Evolutionary conservation across 2,113 vertebrate species (phyloP), one percentile per base, ranked within the genome.

Genomic region (Arenaria interpres): DNA sequence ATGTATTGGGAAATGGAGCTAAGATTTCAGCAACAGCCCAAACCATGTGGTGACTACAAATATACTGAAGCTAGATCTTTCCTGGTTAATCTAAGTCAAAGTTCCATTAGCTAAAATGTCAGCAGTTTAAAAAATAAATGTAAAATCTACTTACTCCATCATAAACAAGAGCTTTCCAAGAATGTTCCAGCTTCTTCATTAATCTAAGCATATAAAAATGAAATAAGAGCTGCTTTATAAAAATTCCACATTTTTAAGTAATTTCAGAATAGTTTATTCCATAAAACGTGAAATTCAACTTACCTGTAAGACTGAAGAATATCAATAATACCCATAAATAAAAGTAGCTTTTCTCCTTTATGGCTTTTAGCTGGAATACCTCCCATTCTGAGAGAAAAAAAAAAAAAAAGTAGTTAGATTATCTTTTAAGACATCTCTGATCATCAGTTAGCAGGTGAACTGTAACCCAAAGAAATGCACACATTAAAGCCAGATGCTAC

Each of bases 151-250:
- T 98, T 98, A 99, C 99, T 37, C 99, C 99, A 95, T 99, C 99
- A 91, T 99, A 99, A 96, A 99, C 99, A 78, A 99, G 98, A 56
- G 99, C 99, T 97, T 99, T 99, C 99, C 99, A 99, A 28, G 99
- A 99, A 98, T 99, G 99, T 83, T 99, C 99, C 98, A 99, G 94
- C 95, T 99, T 99, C 97, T 99, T 99, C 94, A 99, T 99, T 97
- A 99, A 98, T 93, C 99, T 99, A 97, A 63, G 87, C 23, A 86
- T 23, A 79, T 2, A 87, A 81, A 96, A 50, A 69, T 19, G 80
- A 88, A 93, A 85, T 76, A 20, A 95, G 85, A 87, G 46, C 15
- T 35, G 51, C 56, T 76, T 84, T 75, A 23, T 54, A 73, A 76
- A 83, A 72, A 13, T 57, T 33, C 7, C 18, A 35, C 6, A 45